These are phyloP conservation scores for Sebastes nivosus DNA, from an alignment of 2,797 vertebrate species.

Conservation along the genomic window DNA sequence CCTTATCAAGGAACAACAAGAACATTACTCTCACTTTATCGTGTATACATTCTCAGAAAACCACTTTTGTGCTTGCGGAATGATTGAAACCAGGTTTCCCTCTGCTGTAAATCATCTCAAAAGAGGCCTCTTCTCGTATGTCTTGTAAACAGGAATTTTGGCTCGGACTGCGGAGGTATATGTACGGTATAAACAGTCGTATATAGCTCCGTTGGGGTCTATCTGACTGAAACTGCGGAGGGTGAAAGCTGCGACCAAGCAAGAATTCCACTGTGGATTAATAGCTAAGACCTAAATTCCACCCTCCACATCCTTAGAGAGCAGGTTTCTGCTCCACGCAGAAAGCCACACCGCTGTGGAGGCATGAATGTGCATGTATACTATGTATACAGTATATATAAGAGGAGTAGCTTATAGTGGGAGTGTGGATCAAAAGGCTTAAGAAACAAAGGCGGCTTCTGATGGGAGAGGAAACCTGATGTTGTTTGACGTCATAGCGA, in stretches of 20 bases:
- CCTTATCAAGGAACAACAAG: slow-evolving; percentile 17
- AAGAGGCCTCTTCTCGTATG: not conserved
- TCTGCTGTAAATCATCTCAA: slow-evolving; percentile 8
- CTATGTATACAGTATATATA: not conserved
- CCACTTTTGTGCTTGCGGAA: not conserved
- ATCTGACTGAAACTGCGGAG: slow-evolving; percentile 24
- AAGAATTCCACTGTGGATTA: slow-evolving; percentile 83
- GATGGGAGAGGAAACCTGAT: not conserved
- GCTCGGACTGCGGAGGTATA: not conserved
- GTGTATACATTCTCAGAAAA: slow-evolving; percentile 3
- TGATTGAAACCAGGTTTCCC: slow-evolving; percentile 11
- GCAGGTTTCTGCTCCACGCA: slow-evolving; percentile 53
- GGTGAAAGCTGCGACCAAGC: slow-evolving; percentile 39
- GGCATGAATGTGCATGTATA: not conserved
- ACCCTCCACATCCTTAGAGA: slow-evolving; percentile 51
- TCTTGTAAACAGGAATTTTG: slow-evolving; percentile 21
- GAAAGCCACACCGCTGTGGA: slow-evolving; percentile 28
- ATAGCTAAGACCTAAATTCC: slow-evolving; percentile 76
- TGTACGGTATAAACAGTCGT: slow-evolving; percentile 13
- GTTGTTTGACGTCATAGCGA: not conserved
- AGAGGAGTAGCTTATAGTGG: not conserved
- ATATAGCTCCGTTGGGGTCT: slow-evolving; percentile 25
- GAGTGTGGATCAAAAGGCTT: slow-evolving; percentile 1
- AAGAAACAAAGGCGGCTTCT: not conserved
- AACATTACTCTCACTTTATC: not conserved